Evolutionary conservation across 2,888 invertebrate genomes (phyloP).

Genomic region (Tachina lurida): DNA sequence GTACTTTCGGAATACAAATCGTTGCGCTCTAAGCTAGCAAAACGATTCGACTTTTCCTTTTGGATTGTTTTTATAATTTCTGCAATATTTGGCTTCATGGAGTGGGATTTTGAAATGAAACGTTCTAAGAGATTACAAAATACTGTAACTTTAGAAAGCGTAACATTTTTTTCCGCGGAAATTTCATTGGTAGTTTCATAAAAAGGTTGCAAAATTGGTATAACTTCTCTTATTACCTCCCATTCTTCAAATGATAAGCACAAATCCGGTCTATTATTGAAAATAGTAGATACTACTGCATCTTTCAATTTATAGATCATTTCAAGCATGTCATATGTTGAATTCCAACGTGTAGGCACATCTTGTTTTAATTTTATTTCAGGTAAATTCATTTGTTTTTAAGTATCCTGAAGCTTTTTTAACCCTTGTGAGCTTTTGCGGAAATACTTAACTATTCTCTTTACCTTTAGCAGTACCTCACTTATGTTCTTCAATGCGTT

Average conservation of each 20-base stretch:
- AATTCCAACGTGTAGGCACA: constrained; percentile 58
- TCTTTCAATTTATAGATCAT: constrained; percentile 48
- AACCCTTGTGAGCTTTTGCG: too few relatives aligned
- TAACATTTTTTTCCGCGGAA: too few relatives aligned
- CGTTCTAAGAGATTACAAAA: constrained; percentile 26
- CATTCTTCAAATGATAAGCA: neutral
- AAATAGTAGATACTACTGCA: constrained; percentile 38
- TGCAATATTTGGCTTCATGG: neutral
- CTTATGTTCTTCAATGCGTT: too few relatives aligned
- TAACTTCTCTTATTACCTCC: constrained; percentile 17
- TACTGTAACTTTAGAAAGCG: too few relatives aligned
- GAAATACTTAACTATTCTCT: too few relatives aligned
- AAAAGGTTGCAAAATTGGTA: too few relatives aligned
- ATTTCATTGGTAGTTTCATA: too few relatives aligned
- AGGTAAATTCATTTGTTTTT: constrained; percentile 58
- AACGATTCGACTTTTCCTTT: neutral
- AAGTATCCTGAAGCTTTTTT: too few relatives aligned
- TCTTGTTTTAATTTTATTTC: constrained; percentile 65
- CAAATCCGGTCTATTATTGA: constrained; percentile 34
- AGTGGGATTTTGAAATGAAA: neutral
- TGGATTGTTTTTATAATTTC: neutral
- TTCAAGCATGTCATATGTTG: constrained; percentile 55
- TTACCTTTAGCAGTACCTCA: too few relatives aligned
- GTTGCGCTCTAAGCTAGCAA: neutral
- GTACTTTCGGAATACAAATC: constrained; percentile 1